Conservation (phyloP, 2,113 vertebrate genomes). For the Hoplias malabaricus region DNA sequence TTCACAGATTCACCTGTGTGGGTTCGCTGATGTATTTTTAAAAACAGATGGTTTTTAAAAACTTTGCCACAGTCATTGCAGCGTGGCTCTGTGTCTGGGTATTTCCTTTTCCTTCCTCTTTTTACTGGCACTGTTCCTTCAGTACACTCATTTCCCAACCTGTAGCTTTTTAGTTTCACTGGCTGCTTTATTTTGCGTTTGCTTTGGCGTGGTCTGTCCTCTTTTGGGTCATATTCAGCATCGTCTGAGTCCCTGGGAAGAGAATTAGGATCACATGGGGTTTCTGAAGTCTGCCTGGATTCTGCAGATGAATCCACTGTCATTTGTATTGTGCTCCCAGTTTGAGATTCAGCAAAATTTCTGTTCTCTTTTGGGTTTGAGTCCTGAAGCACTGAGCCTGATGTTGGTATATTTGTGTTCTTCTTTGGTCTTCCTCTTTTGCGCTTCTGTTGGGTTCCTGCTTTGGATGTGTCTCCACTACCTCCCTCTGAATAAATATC, state of each 20-base stretch:
- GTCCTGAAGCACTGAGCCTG: background rate
- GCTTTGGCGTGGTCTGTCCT: conserved; percentile 75
- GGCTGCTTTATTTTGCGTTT: conserved; percentile 84
- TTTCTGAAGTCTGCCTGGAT: conserved; percentile 47
- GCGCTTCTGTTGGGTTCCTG: conserved; percentile 65
- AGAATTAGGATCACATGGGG: conserved; percentile 49
- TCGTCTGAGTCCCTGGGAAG: conserved; percentile 52
- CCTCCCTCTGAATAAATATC: background rate
- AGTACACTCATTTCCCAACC: conserved; percentile 74
- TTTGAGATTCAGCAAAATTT: background rate
- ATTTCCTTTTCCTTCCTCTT: conserved; percentile 79
- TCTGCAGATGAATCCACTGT: conserved; percentile 27
- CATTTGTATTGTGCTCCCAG: background rate
- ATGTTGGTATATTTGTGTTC: conserved; percentile 8
- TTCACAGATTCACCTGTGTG: conserved; percentile 82
- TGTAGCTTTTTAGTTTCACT: conserved; percentile 85
- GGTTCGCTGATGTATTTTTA: conserved; percentile 88
- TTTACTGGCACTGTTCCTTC: conserved; percentile 72
- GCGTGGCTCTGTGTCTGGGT: conserved; percentile 75
- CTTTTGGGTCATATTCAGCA: conserved; percentile 71
- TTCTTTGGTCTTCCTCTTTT: conserved; percentile 89
- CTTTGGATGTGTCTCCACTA: background rate
- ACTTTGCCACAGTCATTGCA: conserved; percentile 92
- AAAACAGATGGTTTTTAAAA: conserved; percentile 90
- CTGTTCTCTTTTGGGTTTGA: background rate